These are phyloP conservation scores for Sinella curviseta DNA, from an alignment of 1,140 invertebrate genomes.

Conservation along the genomic window DNA sequence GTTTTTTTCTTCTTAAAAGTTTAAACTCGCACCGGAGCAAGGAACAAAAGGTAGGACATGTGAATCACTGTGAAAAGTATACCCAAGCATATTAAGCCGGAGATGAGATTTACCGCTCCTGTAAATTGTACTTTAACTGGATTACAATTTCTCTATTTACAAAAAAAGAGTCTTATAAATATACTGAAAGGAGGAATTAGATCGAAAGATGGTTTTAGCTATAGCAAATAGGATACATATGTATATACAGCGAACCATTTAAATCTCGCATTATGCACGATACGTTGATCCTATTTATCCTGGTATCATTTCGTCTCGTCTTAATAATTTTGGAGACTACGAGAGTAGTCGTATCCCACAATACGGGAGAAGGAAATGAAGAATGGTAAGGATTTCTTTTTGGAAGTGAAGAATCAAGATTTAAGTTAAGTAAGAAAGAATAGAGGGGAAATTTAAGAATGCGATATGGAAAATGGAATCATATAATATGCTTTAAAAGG, in stretches of 20 bases:
- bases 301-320: not conserved
- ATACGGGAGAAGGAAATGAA: not conserved
- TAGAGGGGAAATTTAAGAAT: conserved; percentile 6
- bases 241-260: not conserved
- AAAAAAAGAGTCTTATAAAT: not conserved
- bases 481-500: not conserved
- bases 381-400: not conserved
- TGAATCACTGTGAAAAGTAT: not conserved
- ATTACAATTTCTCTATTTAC: conserved; percentile 26
- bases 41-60: not conserved
- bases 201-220: not conserved
- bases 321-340: not conserved
- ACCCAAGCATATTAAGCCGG: not conserved
- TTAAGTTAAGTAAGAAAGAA: not conserved
- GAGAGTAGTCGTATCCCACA: not conserved
- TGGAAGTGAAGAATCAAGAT: not conserved
- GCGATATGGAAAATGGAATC: not conserved
- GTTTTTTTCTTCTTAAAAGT: not conserved
- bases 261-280: not conserved
- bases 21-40: not conserved
- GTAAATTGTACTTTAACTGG: conserved; percentile 27
- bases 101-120: conserved; percentile 25
- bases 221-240: not conserved
- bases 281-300: not conserved
- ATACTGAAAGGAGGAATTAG: not conserved